These are phyloP conservation scores for Brachyptera risi DNA, from an alignment of 2,888 invertebrate genomes.

Conservation along the genomic window DNA sequence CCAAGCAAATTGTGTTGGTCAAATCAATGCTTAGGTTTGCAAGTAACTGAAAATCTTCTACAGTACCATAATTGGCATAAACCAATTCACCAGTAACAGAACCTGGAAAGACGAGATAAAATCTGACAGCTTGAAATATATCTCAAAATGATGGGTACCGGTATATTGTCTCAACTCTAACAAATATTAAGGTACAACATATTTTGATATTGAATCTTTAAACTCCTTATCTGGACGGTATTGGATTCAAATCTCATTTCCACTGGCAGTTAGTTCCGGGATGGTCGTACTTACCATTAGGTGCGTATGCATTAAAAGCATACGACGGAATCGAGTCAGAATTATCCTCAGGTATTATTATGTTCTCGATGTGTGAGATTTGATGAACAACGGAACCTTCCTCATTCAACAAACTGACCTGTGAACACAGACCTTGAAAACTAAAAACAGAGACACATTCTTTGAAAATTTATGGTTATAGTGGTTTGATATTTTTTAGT, in stretches of 20 bases:
- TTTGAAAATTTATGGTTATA: not conserved
- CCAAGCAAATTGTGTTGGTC: not conserved
- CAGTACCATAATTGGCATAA: constrained; percentile 11
- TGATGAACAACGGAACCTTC: not conserved
- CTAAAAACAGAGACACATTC: not conserved
- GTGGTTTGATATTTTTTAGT: not conserved
- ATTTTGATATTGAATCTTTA: no score
- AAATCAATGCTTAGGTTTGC: not conserved
- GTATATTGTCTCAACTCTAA: no score
- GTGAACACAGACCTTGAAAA: not conserved
- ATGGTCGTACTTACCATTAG: not conserved
- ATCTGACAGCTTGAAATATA: no score
- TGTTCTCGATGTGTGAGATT: not conserved
- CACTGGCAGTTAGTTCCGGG: not conserved
- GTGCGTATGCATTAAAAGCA: constrained; percentile 13
- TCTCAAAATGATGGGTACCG: no score
- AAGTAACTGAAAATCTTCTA: constrained; percentile 5
- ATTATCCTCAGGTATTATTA: not conserved
- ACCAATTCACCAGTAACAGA: not conserved
- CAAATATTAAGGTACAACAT: no score
- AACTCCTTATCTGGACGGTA: no score
- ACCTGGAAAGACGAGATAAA: not conserved
- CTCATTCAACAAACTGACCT: constrained; percentile 1
- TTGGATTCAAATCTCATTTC: no score
- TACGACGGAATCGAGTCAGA: not conserved